Evolutionary conservation across 2,113 vertebrate genomes (phyloP).

Genomic region (Chamaea fasciata): DNA sequence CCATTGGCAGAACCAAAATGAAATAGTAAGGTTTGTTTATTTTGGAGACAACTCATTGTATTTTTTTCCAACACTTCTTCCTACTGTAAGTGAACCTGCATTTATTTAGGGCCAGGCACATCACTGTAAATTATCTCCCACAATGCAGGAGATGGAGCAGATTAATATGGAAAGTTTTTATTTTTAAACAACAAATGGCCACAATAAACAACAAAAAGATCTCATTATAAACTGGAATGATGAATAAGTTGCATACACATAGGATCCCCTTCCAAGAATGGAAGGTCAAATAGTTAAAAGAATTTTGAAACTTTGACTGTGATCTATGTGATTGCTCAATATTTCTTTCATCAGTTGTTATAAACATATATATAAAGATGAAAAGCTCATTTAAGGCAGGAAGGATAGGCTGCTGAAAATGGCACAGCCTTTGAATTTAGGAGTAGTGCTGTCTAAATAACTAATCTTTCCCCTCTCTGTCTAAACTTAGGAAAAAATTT

Average conservation of each 20-base stretch:
- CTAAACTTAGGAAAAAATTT: not conserved
- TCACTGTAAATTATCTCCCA: conserved; percentile 16
- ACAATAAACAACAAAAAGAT: conserved; percentile 8
- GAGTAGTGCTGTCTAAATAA: conserved; percentile 15
- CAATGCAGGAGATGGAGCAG: not conserved
- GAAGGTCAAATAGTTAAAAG: conserved; percentile 11
- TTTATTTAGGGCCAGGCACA: not conserved
- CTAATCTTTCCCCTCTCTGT: not conserved
- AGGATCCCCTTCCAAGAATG: not conserved
- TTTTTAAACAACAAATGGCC: conserved; percentile 19
- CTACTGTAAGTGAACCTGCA: conserved; percentile 33
- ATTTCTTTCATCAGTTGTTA: conserved; percentile 47
- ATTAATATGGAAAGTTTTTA: conserved; percentile 2
- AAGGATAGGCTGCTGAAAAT: conserved; percentile 37
- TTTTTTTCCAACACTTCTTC: conserved; percentile 28
- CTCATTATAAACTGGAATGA: not conserved
- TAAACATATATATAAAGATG: conserved; percentile 7
- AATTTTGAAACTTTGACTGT: not conserved
- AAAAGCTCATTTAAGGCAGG: conserved; percentile 44
- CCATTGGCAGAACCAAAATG: not conserved
- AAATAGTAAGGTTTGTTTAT: conserved; percentile 27
- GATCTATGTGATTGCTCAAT: conserved; percentile 32
- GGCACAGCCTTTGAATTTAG: not conserved
- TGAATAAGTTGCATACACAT: not conserved
- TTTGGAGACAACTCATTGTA: not conserved